Percentiles rank a stretch among this genome's conserved stretches.
These are phyloP conservation scores for Eurystomus gularis DNA, from an alignment of 2,113 vertebrate species.

Conservation along the genomic window DNA sequence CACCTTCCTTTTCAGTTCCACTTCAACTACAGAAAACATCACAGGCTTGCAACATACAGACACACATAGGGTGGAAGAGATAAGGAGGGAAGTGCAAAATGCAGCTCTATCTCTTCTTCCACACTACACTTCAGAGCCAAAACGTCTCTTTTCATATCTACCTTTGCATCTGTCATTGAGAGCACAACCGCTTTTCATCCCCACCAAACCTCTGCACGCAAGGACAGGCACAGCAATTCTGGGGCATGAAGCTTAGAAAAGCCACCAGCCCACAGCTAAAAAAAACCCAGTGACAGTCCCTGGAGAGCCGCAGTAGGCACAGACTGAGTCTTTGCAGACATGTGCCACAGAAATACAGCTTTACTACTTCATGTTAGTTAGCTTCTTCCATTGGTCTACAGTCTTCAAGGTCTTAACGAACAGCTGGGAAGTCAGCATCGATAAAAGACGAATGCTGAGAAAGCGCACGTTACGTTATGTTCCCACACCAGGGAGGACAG, in stretches of 20 bases:
- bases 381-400: background rate
- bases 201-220: background rate
- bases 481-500: background rate
- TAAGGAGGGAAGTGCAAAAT: background rate
- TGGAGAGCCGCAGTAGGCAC: background rate
- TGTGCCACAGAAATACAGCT: background rate
- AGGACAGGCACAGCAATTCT: background rate
- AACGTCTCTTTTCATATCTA: background rate
- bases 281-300: background rate
- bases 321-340: background rate
- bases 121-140: background rate
- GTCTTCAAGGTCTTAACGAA: background rate
- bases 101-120: background rate
- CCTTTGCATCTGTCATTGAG: background rate
- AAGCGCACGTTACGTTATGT: rapidly evolving
- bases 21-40: background rate
- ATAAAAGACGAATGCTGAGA: background rate
- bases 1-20: background rate
- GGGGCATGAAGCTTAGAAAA: background rate
- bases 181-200: background rate
- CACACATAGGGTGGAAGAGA: background rate
- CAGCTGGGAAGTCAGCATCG: background rate
- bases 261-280: background rate
- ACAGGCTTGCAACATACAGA: background rate
- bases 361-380: background rate